phyloP scores from a whole-genome alignment of 2,113 vertebrate species.

The Marmota monax region DNA sequence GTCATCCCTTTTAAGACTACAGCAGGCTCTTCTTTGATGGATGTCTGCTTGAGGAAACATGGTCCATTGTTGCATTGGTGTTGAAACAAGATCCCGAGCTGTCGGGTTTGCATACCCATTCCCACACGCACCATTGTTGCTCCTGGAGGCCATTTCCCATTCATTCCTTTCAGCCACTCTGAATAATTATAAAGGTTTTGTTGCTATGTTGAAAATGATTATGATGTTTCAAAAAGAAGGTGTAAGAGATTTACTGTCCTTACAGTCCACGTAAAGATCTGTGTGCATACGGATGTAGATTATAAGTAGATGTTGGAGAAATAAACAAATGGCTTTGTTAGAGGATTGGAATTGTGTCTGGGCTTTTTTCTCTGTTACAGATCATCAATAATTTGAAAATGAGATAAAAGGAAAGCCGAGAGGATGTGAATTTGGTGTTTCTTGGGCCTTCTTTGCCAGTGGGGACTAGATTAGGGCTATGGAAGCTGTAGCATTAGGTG shows the following conservation, averaged over 20 bases:
- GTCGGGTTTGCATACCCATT: not conserved
- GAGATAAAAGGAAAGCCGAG: not conserved
- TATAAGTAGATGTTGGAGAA: slow-evolving; percentile 3
- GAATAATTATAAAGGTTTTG: slow-evolving; percentile 16
- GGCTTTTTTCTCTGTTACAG: not conserved
- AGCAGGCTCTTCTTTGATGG: not conserved
- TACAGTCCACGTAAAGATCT: not conserved
- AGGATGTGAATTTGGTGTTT: not conserved
- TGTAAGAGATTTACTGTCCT: not conserved
- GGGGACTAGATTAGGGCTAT: not conserved
- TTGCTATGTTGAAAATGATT: slow-evolving; percentile 26
- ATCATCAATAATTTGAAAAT: slow-evolving; percentile 26
- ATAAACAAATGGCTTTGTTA: slow-evolving; percentile 4
- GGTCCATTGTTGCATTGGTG: not conserved
- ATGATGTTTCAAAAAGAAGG: not conserved
- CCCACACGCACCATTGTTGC: not conserved
- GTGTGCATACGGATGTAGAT: not conserved
- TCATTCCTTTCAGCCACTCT: not conserved
- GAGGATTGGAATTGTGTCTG: not conserved
- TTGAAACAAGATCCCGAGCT: not conserved
- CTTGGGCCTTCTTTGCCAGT: not conserved
- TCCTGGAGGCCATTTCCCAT: not conserved
- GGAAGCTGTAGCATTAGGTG: not conserved
- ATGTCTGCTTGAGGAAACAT: not conserved
- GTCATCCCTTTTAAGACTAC: not conserved